Percentiles rank a stretch among this genome's conserved stretches.
phyloP scores from a whole-genome alignment of 2,797 vertebrate species.

The Crenichthys baileyi region DNA sequence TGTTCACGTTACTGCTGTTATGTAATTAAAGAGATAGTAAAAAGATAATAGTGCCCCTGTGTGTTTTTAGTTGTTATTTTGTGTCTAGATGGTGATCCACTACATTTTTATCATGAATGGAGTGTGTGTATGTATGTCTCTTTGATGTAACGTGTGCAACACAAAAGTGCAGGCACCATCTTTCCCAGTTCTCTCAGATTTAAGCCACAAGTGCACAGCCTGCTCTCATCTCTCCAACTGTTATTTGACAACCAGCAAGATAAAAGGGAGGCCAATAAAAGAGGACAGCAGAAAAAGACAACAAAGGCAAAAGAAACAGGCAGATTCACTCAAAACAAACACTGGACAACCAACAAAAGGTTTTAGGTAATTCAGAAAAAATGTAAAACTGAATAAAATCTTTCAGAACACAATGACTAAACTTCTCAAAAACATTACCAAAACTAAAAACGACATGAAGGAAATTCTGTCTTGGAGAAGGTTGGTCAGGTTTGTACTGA shows the following conservation, averaged over 20 bases:
- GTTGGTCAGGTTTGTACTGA: not conserved
- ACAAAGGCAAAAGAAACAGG: conserved; percentile 8
- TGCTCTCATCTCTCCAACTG: conserved; percentile 31
- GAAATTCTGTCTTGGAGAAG: too few relatives aligned
- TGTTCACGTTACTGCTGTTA: conserved; percentile 13
- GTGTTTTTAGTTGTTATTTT: not conserved
- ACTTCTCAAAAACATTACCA: not conserved
- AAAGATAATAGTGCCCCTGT: conserved; percentile 9
- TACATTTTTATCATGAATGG: conserved; percentile 6
- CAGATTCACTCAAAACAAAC: not conserved
- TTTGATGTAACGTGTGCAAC: conserved; percentile 38
- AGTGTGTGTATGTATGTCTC: not conserved
- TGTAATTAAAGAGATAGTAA: conserved; percentile 18
- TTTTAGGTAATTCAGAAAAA: not conserved
- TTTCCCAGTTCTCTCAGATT: conserved; percentile 20
- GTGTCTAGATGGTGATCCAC: conserved; percentile 12
- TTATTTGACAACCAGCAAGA: conserved; percentile 20
- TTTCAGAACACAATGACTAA: too few relatives aligned
- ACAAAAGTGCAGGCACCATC: conserved; percentile 23
- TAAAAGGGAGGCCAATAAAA: conserved; percentile 16
- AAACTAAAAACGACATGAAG: not conserved
- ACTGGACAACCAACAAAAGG: not conserved
- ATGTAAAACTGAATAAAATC: not conserved
- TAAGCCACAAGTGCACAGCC: conserved; percentile 20
- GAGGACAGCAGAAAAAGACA: not conserved